A percentile compares a stretch with the other conserved stretches of the same genome.
Conservation (phyloP, 2,888 invertebrate species). For the Scaeva pyrastri region DNA sequence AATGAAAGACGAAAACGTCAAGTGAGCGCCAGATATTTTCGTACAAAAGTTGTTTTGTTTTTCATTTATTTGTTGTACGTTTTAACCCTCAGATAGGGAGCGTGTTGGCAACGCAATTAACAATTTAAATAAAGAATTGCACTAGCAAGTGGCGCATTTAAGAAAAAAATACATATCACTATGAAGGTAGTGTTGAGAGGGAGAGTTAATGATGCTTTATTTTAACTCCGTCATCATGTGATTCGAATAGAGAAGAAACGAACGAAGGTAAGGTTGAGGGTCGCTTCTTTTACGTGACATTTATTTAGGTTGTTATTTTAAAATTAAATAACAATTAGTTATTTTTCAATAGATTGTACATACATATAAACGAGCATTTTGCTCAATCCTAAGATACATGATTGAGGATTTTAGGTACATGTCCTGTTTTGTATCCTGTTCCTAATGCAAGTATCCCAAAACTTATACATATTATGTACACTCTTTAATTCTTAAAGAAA, state of each 20-base stretch:
- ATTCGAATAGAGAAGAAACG: background rate
- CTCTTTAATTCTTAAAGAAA: no score
- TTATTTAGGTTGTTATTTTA: background rate
- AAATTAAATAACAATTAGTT: background rate
- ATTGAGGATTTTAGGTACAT: background rate
- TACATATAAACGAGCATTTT: no score
- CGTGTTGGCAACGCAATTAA: constrained; percentile 43
- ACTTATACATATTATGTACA: background rate
- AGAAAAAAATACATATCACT: background rate
- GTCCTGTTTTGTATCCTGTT: background rate
- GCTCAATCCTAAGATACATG: background rate
- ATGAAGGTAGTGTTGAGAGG: background rate
- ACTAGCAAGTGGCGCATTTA: constrained; percentile 21
- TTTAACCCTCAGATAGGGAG: constrained; percentile 8
- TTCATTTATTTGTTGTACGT: background rate
- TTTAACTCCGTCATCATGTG: constrained; percentile 23
- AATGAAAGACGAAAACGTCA: constrained; percentile 22
- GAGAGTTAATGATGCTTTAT: constrained; percentile 4
- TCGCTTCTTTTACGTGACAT: background rate
- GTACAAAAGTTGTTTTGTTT: background rate
- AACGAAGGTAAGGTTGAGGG: background rate
- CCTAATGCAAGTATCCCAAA: background rate
- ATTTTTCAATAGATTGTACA: no score
- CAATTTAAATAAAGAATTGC: constrained; percentile 14
- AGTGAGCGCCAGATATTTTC: constrained; percentile 25